Evolutionary conservation across 2,797 vertebrate species (phyloP).

Genomic region (Benthosema pterotum): DNA sequence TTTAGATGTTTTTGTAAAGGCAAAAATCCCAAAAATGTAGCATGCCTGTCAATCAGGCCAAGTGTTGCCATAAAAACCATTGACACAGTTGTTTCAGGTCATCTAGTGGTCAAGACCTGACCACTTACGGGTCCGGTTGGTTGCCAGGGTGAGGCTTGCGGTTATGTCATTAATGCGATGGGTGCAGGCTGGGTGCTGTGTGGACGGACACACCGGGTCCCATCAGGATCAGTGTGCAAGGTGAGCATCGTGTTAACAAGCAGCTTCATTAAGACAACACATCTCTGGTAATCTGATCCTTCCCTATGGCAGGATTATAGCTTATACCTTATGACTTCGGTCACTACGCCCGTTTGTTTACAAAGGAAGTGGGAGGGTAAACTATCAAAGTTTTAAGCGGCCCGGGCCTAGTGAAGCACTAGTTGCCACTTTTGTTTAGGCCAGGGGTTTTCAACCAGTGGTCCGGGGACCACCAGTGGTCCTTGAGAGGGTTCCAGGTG

Average conservation of each 20-base stretch:
- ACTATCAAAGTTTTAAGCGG: background rate
- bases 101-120: background rate
- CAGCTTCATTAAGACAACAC: conserved; percentile 20
- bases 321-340: conserved; percentile 1
- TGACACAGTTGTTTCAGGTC: background rate
- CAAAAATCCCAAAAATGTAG: too few relatives aligned
- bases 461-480: too few relatives aligned
- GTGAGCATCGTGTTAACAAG: conserved; percentile 23
- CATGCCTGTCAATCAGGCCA: too few relatives aligned
- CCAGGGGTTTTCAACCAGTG: too few relatives aligned
- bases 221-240: conserved; percentile 21
- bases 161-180: conserved; percentile 17
- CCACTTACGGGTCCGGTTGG: conserved; percentile 31
- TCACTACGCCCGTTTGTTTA: conserved; percentile 15
- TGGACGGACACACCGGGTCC: background rate
- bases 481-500: too few relatives aligned
- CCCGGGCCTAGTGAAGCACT: too few relatives aligned
- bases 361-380: background rate
- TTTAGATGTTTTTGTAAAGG: too few relatives aligned
- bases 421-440: too few relatives aligned
- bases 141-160: conserved; percentile 11
- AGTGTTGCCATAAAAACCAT: background rate
- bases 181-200: conserved; percentile 16
- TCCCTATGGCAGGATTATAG: conserved; percentile 1
- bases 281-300: conserved; percentile 29